These are phyloP conservation scores for Balearica regulorum DNA, from an alignment of 2,797 vertebrate species.

Conservation along the genomic window DNA sequence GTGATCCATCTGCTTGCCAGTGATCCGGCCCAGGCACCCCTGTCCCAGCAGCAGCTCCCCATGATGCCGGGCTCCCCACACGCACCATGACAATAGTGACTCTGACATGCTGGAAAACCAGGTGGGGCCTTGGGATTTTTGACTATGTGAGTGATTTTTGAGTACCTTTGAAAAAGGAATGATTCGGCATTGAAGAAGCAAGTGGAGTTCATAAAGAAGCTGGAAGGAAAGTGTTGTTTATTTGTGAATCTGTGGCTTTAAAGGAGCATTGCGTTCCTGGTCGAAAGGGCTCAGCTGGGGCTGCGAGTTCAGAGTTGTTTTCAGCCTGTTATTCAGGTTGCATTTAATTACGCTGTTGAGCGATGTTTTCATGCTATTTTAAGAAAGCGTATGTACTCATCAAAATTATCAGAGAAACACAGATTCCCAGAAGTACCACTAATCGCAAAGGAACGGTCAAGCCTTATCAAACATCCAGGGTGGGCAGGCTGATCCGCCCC, in stretches of 20 bases:
- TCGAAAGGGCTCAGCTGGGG: background rate
- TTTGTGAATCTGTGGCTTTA: background rate
- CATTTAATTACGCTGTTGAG: background rate
- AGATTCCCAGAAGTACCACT: background rate
- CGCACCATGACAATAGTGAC: rapidly evolving
- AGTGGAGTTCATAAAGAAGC: background rate
- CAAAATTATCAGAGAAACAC: background rate
- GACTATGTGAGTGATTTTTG: background rate
- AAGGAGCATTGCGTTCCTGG: background rate
- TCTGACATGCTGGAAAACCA: background rate
- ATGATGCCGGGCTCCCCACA: rapidly evolving
- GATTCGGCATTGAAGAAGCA: background rate
- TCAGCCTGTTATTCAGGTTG: background rate
- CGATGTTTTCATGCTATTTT: constrained; percentile 17
- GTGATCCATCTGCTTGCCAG: background rate
- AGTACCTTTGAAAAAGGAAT: background rate
- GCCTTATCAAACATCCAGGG: background rate
- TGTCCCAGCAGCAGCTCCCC: background rate
- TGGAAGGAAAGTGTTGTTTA: background rate
- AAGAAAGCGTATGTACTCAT: background rate
- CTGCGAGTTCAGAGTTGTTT: background rate
- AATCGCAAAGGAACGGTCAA: rapidly evolving
- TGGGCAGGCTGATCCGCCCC: rapidly evolving
- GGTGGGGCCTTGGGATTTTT: background rate
- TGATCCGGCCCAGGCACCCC: background rate